phyloP scores from a whole-genome alignment of 2,888 invertebrate species.

The Ctena decussata region DNA sequence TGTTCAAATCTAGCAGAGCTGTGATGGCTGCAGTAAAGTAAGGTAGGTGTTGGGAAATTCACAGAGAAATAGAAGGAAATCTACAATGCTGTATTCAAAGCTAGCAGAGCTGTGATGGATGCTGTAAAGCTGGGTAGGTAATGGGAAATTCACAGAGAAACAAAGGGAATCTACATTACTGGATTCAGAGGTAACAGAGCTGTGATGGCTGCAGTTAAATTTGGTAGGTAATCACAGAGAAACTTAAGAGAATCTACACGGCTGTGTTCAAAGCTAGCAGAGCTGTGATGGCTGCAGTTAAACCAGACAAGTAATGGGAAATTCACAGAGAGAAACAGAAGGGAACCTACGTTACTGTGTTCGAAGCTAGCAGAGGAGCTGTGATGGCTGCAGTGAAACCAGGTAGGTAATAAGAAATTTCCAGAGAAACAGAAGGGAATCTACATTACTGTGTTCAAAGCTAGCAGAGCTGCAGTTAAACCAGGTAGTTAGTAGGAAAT shows the following conservation, averaged over 20 bases:
- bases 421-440: slow-evolving; percentile 93
- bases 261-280: slow-evolving; percentile 95
- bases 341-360: slow-evolving; percentile 94
- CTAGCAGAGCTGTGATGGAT: slow-evolving; percentile 94
- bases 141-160: slow-evolving; percentile 96
- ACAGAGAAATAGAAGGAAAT: slow-evolving; percentile 95
- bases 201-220: slow-evolving; percentile 93
- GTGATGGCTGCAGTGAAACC: slow-evolving; percentile 94
- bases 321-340: slow-evolving; percentile 97
- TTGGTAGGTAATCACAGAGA: slow-evolving; percentile 94
- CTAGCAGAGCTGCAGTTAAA: slow-evolving; percentile 93
- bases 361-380: slow-evolving; percentile 93
- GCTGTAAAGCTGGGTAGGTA: slow-evolving; percentile 93
- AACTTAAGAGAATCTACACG: slow-evolving; percentile 94
- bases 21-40: slow-evolving; percentile 93
- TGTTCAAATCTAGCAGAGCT: slow-evolving; percentile 93
- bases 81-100: slow-evolving; percentile 94
- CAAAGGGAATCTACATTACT: slow-evolving; percentile 95
- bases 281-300: slow-evolving; percentile 93
- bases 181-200: slow-evolving; percentile 95
- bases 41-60: slow-evolving; percentile 95
- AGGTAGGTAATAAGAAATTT: too few relatives aligned
- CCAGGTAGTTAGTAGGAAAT: slow-evolving; percentile 96
- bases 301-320: slow-evolving; percentile 94
- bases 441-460: slow-evolving; percentile 94